Percentiles rank a stretch among this genome's conserved stretches.
Conservation (phyloP, 1,140 invertebrate species). For the Holotrichia oblita region DNA sequence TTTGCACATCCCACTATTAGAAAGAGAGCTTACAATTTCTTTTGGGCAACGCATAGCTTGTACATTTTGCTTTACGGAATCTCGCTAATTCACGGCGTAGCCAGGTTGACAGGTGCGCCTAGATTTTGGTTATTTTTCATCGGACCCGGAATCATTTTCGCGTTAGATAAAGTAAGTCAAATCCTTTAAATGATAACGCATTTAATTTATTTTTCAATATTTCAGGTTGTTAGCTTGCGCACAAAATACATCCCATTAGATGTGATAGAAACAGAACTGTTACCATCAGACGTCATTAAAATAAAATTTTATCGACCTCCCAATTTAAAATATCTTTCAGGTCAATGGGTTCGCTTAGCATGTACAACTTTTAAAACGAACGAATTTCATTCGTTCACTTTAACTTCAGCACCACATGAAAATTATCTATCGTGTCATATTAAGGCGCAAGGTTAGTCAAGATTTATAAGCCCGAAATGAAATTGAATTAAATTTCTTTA, state of each 20-base stretch:
- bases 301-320: slow-evolving; percentile 93
- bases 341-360: slow-evolving; percentile 88
- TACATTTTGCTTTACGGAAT: slow-evolving; percentile 92
- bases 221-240: slow-evolving; percentile 84
- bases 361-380: slow-evolving; percentile 92
- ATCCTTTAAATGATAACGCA: not conserved
- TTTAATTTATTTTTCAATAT: slow-evolving; percentile 33
- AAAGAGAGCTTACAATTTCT: slow-evolving; percentile 94
- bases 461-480: not conserved
- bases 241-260: slow-evolving; percentile 94
- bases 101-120: slow-evolving; percentile 89
- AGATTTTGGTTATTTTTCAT: slow-evolving; percentile 97
- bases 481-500: not conserved
- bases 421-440: slow-evolving; percentile 98
- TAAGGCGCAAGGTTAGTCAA: slow-evolving; percentile 81
- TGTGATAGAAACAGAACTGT: slow-evolving; percentile 93
- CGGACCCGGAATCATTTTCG: slow-evolving; percentile 90
- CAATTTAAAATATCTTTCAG: slow-evolving; percentile 95
- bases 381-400: slow-evolving; percentile 97
- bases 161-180: slow-evolving; percentile 82
- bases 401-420: slow-evolving; percentile 98
- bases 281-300: slow-evolving; percentile 96
- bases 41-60: slow-evolving; percentile 96
- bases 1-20: slow-evolving; percentile 96
- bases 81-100: slow-evolving; percentile 93